Evolutionary conservation across 2,888 invertebrate species (phyloP).

Genomic region (Drosophila birchii): DNA sequence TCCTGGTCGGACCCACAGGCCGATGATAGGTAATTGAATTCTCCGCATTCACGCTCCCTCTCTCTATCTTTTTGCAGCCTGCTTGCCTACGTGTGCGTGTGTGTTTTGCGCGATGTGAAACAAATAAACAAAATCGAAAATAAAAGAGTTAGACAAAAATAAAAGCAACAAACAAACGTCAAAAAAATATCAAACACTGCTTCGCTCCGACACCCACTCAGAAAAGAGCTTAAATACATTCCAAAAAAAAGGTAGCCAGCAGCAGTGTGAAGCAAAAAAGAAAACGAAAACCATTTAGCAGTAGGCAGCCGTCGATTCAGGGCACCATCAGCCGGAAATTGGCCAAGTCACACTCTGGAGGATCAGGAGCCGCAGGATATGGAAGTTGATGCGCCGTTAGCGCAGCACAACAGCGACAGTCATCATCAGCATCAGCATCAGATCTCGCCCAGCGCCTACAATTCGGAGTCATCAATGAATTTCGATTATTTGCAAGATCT

Average conservation of each 20-base stretch:
- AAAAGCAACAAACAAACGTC: slow-evolving; percentile 38
- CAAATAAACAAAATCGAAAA: slow-evolving; percentile 13
- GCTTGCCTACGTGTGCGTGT: slow-evolving; percentile 36
- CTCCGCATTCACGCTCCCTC: slow-evolving; percentile 57
- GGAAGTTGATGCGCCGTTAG: slow-evolving; percentile 83
- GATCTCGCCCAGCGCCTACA: slow-evolving; percentile 62
- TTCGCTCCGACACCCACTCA: slow-evolving; percentile 55
- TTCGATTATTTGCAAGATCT: slow-evolving; percentile 83
- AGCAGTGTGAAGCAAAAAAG: not conserved
- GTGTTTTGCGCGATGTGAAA: slow-evolving; percentile 23
- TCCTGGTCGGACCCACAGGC: slow-evolving; percentile 51
- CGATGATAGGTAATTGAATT: slow-evolving; percentile 77
- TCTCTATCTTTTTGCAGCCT: slow-evolving; percentile 71
- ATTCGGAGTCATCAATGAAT: slow-evolving; percentile 83
- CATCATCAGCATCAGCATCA: slow-evolving; percentile 53
- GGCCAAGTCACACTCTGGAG: slow-evolving; percentile 68
- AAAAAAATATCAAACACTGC: slow-evolving; percentile 23
- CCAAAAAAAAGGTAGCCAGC: slow-evolving; percentile 54
- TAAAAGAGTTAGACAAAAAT: slow-evolving; percentile 38
- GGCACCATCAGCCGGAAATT: slow-evolving; percentile 13
- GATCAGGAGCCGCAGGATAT: slow-evolving; percentile 81
- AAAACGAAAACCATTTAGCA: slow-evolving; percentile 6
- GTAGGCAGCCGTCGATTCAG: slow-evolving; percentile 17
- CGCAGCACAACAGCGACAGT: slow-evolving; percentile 62
- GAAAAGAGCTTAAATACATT: slow-evolving; percentile 65